Evolutionary conservation across 2,888 invertebrate genomes (phyloP), one percentile per base, ranked within the genome.

Genomic region (Ectemnius lituratus): DNA sequence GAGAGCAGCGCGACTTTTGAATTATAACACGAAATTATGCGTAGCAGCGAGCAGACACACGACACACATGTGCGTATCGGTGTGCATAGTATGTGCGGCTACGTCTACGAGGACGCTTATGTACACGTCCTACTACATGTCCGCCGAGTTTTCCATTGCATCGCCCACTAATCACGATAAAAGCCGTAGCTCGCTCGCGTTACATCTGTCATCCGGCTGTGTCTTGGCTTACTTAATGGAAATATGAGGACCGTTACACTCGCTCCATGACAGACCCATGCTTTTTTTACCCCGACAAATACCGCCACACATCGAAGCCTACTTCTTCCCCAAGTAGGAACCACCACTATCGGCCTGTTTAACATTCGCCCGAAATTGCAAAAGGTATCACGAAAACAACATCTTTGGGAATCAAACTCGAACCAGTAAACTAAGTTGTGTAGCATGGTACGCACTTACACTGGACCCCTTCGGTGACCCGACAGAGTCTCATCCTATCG

Each of bases 81-180:
- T n/a, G 47, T 14, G 62, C 45, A 49, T 70, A 62, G 72, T 70
- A 72, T 71, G 68, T 23, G 23, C 23, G 23, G 23, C 3, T 23
- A 23, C 23, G 23, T 23, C 80, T 67, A 73, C 73, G 70, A 76
- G 75, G 67, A 72, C 71, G 78, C 23, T 23, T 82, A 83, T 73
- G 64, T 79, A 73, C 78, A 79, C 69, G 47, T 47, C 11, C 47
- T 73, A 62, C 68, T 75, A 69, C 71, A 62, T 73, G 73, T 76
- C 67, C 63, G 75, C 64, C 70, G 70, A 63, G 73, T 65, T 80
- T 79, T 76, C 79, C 81, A 84, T 86, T 81, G 81, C 82, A 84
- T 84, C 82, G 82, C 80, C 80, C 85, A 88, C 85, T 88, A 89
- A 89, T 89, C 89, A 88, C 79, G 86, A 84, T 88, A 88, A 89